phyloP scores from a whole-genome alignment of 2,888 invertebrate species.

The Sarcophaga variegata region DNA sequence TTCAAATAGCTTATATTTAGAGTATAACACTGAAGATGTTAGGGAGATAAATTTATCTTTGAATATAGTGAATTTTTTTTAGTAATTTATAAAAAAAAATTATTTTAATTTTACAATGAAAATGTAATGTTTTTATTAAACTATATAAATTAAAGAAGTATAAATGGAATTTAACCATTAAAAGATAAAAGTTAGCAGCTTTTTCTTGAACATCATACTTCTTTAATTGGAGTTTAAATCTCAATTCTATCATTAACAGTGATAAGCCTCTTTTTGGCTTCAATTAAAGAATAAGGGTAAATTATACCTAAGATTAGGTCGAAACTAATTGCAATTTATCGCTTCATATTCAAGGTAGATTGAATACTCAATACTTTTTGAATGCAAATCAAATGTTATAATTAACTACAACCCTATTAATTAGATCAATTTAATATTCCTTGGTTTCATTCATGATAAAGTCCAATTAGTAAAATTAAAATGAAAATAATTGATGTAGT shows the following conservation, averaged over 20 bases:
- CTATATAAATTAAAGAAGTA: constrained; percentile 80
- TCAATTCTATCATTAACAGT: constrained; percentile 79
- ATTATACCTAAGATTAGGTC: constrained; percentile 82
- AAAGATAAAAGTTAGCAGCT: constrained; percentile 86
- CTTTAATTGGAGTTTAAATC: constrained; percentile 83
- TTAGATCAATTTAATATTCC: constrained; percentile 84
- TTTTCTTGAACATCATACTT: constrained; percentile 83
- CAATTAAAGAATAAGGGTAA: constrained; percentile 83
- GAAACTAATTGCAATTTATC: constrained; percentile 83
- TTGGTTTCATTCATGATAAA: constrained; percentile 84
- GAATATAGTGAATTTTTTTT: constrained; percentile 73
- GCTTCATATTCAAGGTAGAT: constrained; percentile 82
- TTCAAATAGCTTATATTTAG: constrained; percentile 82
- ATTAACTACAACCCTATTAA: constrained; percentile 74
- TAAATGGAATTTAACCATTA: constrained; percentile 75
- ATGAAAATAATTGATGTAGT: no score
- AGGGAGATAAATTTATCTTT: constrained; percentile 78
- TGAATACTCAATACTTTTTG: constrained; percentile 81
- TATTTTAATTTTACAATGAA: constrained; percentile 85
- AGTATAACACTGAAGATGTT: constrained; percentile 83
- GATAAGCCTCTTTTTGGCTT: constrained; percentile 84
- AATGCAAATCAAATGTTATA: constrained; percentile 76
- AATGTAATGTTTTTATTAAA: constrained; percentile 86
- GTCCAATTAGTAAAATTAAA: neutral
- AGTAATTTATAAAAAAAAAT: constrained; percentile 77